These are phyloP conservation scores for Verasper variegatus DNA, from an alignment of 2,113 vertebrate genomes.

Conservation along the genomic window DNA sequence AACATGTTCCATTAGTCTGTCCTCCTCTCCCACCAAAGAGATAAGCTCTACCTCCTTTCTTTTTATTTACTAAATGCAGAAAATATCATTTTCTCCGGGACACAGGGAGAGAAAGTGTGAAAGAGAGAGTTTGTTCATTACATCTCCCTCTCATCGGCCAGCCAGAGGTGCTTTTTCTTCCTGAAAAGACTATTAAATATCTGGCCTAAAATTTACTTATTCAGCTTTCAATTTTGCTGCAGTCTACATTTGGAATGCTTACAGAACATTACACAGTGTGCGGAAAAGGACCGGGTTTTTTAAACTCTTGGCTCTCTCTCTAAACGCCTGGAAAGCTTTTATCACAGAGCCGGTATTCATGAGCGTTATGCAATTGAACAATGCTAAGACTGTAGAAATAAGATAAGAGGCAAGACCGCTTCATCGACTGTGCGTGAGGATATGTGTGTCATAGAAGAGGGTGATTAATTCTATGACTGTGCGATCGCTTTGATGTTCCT, in stretches of 20 bases:
- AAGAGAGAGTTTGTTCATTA: constrained; percentile 55
- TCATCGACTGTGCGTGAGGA: constrained; percentile 26
- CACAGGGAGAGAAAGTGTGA: constrained; percentile 32
- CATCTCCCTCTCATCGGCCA: constrained; percentile 51
- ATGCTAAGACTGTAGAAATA: constrained; percentile 44
- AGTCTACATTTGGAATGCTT: constrained; percentile 62
- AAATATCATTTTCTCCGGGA: constrained; percentile 70
- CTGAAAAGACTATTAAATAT: constrained; percentile 66
- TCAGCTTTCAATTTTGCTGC: constrained; percentile 62
- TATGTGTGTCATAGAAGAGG: constrained; percentile 32
- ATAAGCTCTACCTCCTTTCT: constrained; percentile 64
- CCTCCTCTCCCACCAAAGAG: constrained; percentile 62
- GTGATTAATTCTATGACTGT: constrained; percentile 54
- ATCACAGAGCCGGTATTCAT: constrained; percentile 38
- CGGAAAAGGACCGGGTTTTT: constrained; percentile 1
- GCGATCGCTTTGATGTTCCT: constrained; percentile 58
- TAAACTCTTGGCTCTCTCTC: constrained; percentile 54
- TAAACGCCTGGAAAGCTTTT: constrained; percentile 18
- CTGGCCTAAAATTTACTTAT: constrained; percentile 48
- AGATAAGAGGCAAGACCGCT: constrained; percentile 33
- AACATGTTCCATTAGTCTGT: constrained; percentile 74
- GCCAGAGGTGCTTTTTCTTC: constrained; percentile 17
- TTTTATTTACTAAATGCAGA: constrained; percentile 73
- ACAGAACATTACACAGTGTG: constrained; percentile 44
- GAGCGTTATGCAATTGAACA: constrained; percentile 39